Base-by-base conservation (phyloP, 2,113 vertebrate genomes). In the Aplodontia rufa region DNA sequence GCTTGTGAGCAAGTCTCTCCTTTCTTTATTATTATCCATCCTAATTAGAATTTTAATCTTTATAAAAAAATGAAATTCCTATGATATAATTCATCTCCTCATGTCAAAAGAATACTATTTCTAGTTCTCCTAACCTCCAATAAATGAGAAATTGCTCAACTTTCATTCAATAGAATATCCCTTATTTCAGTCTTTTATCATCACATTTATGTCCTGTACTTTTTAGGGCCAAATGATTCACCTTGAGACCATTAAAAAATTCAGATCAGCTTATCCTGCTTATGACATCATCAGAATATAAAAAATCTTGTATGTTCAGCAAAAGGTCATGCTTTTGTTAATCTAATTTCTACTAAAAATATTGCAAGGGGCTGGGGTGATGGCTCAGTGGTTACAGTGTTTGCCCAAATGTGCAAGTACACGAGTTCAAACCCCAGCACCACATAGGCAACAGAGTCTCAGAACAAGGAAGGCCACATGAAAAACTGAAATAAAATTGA, bases 261-360 rank as follows among this genome's bases (percentile, higher is more conserved):
- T 58, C 68, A 68, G 13, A 55, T 92, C 95, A 79, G 4, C 6
- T 87, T 1, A 12, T 60, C 60, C 53, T 35, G 17, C 22, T 1
- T 71, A 11, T 49, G 11, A 92, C 92, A 2, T 74, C 8, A 66
- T 8, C 20, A 51, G 30, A 91, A 62, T 6, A n/a, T 16, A 80
- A 79, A 93, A 64, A 74, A 78, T 11, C 49, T 13, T 40, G 19
- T 80, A 82, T 94, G 11, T 28, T 96, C 51, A 90, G 47, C 2
- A 80, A 35, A 30, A 76, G 1, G 24, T 2, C 32, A 17, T 32
- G 8, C 81, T 49, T 91, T 51, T n/a, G 68, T 80, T 69, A 95
- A 62, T 32, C 28, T 80, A 64, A 93, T 96, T 90, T 68, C 28
- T 60, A 42, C 68, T 78, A 64, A 5, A 95, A 12, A 82, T 71